Evolutionary conservation across 2,797 vertebrate species (phyloP).

Genomic region (Heterohyrax brucei): DNA sequence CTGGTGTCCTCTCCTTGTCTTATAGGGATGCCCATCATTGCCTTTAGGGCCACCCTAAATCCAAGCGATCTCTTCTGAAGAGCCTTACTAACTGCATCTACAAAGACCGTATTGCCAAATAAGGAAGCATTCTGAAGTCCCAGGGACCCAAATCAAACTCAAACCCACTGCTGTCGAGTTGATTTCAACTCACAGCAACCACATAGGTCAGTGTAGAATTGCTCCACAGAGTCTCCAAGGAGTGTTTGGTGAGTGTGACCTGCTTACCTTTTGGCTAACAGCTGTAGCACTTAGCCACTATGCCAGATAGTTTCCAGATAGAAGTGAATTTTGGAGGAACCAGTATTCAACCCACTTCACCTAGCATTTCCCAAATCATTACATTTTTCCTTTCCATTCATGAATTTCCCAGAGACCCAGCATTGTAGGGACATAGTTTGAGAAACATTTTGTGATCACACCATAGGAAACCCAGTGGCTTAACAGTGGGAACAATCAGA

Average conservation of each 20-base stretch:
- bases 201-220: too few species aligned
- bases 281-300: too few species aligned
- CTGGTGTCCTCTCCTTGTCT: background rate
- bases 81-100: too few species aligned
- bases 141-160: too few species aligned
- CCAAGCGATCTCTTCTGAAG: background rate
- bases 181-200: too few species aligned
- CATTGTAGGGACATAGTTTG: background rate
- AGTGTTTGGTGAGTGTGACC: too few species aligned
- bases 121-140: background rate
- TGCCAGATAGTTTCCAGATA: background rate
- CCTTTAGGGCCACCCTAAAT: background rate
- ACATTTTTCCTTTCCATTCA: background rate
- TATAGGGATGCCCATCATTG: background rate
- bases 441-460: background rate
- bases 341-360: background rate
- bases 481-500: background rate
- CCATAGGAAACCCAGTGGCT: rapidly evolving
- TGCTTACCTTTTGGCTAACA: too few species aligned
- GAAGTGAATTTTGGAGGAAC: background rate
- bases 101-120: background rate
- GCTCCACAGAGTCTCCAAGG: too few species aligned
- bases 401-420: too few species aligned
- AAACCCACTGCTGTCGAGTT: too few species aligned
- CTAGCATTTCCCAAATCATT: background rate